Base-by-base conservation (phyloP, 2,113 vertebrate genomes). In the Leuciscus idus region DNA sequence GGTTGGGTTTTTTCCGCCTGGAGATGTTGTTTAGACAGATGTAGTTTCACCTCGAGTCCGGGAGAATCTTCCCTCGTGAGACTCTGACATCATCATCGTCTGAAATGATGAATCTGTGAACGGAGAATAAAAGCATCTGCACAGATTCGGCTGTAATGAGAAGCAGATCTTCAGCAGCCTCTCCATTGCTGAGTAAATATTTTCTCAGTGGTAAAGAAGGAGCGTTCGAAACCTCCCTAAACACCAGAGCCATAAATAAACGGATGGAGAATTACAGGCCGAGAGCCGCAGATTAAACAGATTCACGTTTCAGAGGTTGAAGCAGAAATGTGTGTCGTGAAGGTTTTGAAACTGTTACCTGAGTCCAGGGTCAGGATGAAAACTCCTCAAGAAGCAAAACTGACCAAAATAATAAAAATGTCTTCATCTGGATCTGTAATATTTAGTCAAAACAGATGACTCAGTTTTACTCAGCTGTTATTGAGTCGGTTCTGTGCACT, bases 11-110 rank as follows among this genome's bases (percentile, higher is more conserved):
- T 61, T 90, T 84, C 90, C 87, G 92, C 90, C 88, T 89, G 86
- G 92, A 90, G 91, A 21, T 13, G 76, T 85, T 94, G 93, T 95
- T 95, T 94, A 88, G 92, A 94, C 93, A 94, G 94, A 94, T 94
- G 94, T 90, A 90, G 86, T 78, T 90, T 90, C 92, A 93, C 90
- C 90, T 90, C 84, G 62, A 48, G 77, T 88, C 81, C 80, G 87
- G 79, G 91, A 77, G 89, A 85, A 88, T 92, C 77, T 68, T 89
- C 91, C 89, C 88, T 81, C 87, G 86, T 39, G 83, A 68, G 83
- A 85, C 73, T 33, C 87, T 89, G 92, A 93, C 91, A 90, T 93
- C 88, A 89, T 90, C 75, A 90, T 91, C 75, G 86, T 91, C 89
- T 89, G 85, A 84, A 88, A 90, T 76, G 87, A 93, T 94, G 89